Evolutionary conservation across 2,113 vertebrate genomes (phyloP), one percentile per base, ranked within the genome.

Genomic region (Trichechus manatus): DNA sequence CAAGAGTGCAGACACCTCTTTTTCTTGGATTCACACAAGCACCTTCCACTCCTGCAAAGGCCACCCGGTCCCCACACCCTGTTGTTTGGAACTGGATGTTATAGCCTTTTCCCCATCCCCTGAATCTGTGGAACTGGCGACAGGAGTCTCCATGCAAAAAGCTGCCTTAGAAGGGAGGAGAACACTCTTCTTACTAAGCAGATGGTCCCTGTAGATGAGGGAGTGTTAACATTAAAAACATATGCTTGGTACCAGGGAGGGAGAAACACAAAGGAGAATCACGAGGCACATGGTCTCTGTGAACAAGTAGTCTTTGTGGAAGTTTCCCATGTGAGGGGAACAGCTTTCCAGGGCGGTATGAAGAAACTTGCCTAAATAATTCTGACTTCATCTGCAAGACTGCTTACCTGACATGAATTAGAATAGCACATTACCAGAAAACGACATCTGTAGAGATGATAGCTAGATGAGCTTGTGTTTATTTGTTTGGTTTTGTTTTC

Each of bases 201-300:
- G 97, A 98, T 98, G 98, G 98, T 97, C 96, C 96, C 95, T 93
- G 97, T 97, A 97, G 96, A 96, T 97, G 97, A 96, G 92, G 80
- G 94, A 97, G 95, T 97, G 94, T 87, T 97, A 98, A 92, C 95
- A 97, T 98, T 98, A 98, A 98, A 98, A 98, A 75, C 97, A 98
- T 98, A 98, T 97, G 97, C 92, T 98, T 87, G 17, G 94, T 96
- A 96, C 91, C 29, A 97, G 74, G 74, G 85, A 97, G 68, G 77
- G 84, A 75, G 70, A 96, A 86, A 96, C 88, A 97, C 94, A 98
- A 96, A 97, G 92, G 96, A 97, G 96, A 93, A 89, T 96, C 94
- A 94, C 1, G 75, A 97, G 96, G 96, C 97, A 96, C 87, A 91
- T 97, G 75, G 97, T 95, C 83, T 97, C 91, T 96, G 93, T 97